Evolutionary conservation across 2,113 vertebrate species (phyloP), one percentile per base, ranked within the genome.

Genomic region (Sisor rabdophorus): DNA sequence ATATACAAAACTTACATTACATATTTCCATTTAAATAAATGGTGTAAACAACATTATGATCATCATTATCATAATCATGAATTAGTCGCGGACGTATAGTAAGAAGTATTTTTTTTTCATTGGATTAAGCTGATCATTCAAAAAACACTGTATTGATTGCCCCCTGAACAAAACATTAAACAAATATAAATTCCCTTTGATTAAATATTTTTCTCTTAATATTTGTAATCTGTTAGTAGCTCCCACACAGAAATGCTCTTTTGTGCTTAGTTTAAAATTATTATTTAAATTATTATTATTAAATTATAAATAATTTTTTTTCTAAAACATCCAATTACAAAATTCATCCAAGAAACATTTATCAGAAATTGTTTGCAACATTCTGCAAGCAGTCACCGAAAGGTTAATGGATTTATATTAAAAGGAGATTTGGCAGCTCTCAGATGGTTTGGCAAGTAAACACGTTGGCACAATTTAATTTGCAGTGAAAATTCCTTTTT

Each of bases 381-480:
- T 71, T 28, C 24, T 67, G 0, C 53, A 80, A 79, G 75, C 81
- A 82, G 78, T 85, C 81, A 75, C 24, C 26, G 54, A 71, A 82
- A 86, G 87, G 86, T 85, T 86, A 88, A 87, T 84, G 65, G 80
- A 71, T 87, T 86, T 72, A 80, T 70, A 84, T 81, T 17, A 52
- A 82, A 78, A 78, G 76, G 36, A 68, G 68, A 71, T 82, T 79
- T 75, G 72, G 76, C 81, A 79, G 50, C 67, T 83, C 82, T 85
- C 81, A 81, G 80, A 81, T 82, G 80, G 80, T 78, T 81, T 79
- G 60, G 79, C 68, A 74, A 68, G 76, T 73, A 75, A 82, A 76
- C 81, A 79, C 64, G 64, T 65, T 52, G 79, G 68, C 80, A 79
- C 71, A 73, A 84, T 81, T 83, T 77, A 79, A 87, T 90, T 84